A percentile compares a stretch with the other conserved stretches of the same genome.
Evolutionary conservation across 1,140 invertebrate genomes (phyloP).

Genomic region (Ostrea edulis): DNA sequence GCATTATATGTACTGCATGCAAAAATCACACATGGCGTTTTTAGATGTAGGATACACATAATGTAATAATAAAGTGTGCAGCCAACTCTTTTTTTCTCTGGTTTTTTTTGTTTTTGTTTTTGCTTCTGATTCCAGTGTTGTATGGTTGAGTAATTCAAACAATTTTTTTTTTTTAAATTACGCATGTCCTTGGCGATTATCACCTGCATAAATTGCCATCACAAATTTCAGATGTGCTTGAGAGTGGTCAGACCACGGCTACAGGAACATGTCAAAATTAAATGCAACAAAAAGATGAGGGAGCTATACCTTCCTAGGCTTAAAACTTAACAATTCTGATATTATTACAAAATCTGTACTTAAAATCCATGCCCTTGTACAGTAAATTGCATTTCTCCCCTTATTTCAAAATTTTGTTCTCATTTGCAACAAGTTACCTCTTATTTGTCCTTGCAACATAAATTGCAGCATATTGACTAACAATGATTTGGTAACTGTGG

Average conservation of each 20-base stretch:
- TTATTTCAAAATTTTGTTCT: conserved; percentile 15
- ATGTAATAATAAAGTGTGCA: neutral
- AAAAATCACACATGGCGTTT: neutral
- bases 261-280: no score
- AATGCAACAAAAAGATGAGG: no score
- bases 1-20: neutral
- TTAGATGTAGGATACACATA: neutral
- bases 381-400: no score
- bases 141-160: neutral
- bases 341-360: no score
- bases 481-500: conserved; percentile 11
- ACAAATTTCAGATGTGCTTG: neutral
- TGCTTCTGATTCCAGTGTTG: neutral
- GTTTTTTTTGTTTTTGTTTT: neutral
- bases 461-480: conserved; percentile 15
- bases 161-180: neutral
- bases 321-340: no score
- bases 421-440: neutral
- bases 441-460: conserved; percentile 17
- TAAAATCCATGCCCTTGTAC: neutral
- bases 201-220: neutral
- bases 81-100: neutral
- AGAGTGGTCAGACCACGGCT: neutral
- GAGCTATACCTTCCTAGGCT: no score
- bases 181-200: neutral